Conservation (phyloP, 1,140 invertebrate genomes). For the Mesaphorura yosii region DNA sequence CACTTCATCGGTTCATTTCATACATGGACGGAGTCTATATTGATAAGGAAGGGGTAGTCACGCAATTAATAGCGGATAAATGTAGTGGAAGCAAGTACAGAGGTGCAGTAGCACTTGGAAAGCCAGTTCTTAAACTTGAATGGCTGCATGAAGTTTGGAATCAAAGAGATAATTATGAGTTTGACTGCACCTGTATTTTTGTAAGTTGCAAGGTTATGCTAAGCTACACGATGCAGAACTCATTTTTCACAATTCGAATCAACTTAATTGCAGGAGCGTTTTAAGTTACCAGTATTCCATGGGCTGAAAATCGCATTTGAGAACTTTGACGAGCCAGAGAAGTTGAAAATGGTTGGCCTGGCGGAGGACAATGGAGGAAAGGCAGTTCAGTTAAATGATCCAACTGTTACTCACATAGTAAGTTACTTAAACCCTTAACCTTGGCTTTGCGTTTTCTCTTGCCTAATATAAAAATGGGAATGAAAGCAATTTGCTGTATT, state of each 20-base stretch:
- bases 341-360: conserved; percentile 79
- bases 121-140: conserved; percentile 71
- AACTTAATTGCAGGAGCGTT: conserved; percentile 1
- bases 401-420: conserved; percentile 79
- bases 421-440: conserved; percentile 39
- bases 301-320: conserved; percentile 38
- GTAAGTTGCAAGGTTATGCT: conserved; percentile 31
- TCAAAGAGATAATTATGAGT: conserved; percentile 31
- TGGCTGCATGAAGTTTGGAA: conserved; percentile 83
- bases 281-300: conserved; percentile 68
- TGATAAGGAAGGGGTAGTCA: conserved; percentile 36
- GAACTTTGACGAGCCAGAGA: conserved; percentile 77
- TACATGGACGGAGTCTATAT: conserved; percentile 29
- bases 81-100: conserved; percentile 77
- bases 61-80: conserved; percentile 79
- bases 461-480: not conserved
- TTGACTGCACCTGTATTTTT: conserved; percentile 1
- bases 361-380: conserved; percentile 72
- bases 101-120: conserved; percentile 70
- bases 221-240: not conserved
- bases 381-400: conserved; percentile 58
- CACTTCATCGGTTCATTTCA: conserved; percentile 19
- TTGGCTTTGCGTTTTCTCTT: not conserved
- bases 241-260: not conserved
- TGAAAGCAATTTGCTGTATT: not conserved